Base-by-base conservation (phyloP, 2,888 invertebrate genomes). In the Embidobia sp. region DNA sequence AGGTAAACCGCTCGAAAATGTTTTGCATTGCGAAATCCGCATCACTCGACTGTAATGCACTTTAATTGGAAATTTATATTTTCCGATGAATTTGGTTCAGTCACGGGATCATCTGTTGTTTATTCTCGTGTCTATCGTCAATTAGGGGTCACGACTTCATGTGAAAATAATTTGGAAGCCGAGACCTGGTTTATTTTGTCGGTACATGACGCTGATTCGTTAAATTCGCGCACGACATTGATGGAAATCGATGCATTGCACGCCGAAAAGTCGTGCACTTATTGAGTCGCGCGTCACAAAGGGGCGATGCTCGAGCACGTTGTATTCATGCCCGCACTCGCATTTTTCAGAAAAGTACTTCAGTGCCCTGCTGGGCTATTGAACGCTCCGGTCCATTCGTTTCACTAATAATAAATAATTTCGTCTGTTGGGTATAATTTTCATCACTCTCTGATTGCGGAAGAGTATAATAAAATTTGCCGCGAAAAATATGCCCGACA, bases 401-500 rank as follows among this genome's bases (percentile, higher is more conserved):
- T 42, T 49, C 57, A 49, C 64, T 72, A 63, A 37, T 72, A 72
- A 72, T 63, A 64, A 53, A 72, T 49, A 64, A 53, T 70, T 61
- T 61, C 51, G 31, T 61, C 26, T 44, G 16, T 33, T 29, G 15
- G 27, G 11, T 10, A 31, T 13, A 37, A 7, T 40, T 57, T 57
- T 67, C 67, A 55, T 11, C 8, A 2, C 10, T 16, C 33, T 11
- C 31, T 42, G 22, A 19, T 64, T 42, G 22, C 31, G 11, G 22
- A n/a, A 7, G 1, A 16, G 13, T 8, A 33, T 31, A 48, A 57
- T 57, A 27, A 55, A 53, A 55, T 55, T 37, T 55, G 27, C 15
- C 27, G 19, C 19, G n/a, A 7, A 48, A 48, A 11, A 37, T 42
- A 27, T 27, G 11, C 7, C 29, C 2, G 15, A 2, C 18, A 31